Conservation (phyloP, 2,888 invertebrate species). For the Sphinx pinastri region DNA sequence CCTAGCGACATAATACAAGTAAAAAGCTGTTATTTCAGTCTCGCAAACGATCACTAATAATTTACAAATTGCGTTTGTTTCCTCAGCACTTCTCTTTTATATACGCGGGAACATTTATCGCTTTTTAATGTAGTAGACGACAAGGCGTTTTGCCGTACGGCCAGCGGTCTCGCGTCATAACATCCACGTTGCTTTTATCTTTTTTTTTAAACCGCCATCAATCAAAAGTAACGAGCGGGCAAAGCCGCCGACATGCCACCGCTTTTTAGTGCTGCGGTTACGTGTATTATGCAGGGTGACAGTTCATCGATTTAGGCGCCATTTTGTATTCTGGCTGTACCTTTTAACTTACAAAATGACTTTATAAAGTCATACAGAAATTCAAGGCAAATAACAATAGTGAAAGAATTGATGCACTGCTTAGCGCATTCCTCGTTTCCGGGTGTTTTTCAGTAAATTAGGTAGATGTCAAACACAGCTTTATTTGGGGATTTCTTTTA, state of each 20-base stretch:
- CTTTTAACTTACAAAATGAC: neutral
- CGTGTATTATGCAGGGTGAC: slow-evolving; percentile 23
- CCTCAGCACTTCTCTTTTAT: slow-evolving; percentile 47
- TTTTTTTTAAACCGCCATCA: slow-evolving; percentile 59
- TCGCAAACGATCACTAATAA: slow-evolving; percentile 50
- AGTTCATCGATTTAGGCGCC: slow-evolving; percentile 17
- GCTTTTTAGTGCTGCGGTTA: slow-evolving; percentile 27
- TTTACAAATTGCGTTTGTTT: slow-evolving; percentile 52
- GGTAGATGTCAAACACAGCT: too few relatives aligned
- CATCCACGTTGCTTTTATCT: slow-evolving; percentile 61
- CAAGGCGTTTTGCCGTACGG: slow-evolving; percentile 58
- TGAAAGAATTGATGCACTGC: too few relatives aligned
- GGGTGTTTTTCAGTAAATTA: too few relatives aligned
- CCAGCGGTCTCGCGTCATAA: slow-evolving; percentile 64
- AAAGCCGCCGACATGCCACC: slow-evolving; percentile 50
- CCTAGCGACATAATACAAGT: slow-evolving; percentile 36
- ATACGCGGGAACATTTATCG: slow-evolving; percentile 62
- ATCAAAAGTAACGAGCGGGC: slow-evolving; percentile 57
- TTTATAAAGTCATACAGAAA: too few relatives aligned
- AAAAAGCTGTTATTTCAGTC: slow-evolving; percentile 48
- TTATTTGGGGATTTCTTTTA: too few relatives aligned
- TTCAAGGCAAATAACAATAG: too few relatives aligned
- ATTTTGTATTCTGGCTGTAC: neutral
- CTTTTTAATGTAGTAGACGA: slow-evolving; percentile 72
- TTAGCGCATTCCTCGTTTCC: neutral